Base-by-base conservation (phyloP, 2,113 vertebrate genomes). In the Theristicus caerulescens region DNA sequence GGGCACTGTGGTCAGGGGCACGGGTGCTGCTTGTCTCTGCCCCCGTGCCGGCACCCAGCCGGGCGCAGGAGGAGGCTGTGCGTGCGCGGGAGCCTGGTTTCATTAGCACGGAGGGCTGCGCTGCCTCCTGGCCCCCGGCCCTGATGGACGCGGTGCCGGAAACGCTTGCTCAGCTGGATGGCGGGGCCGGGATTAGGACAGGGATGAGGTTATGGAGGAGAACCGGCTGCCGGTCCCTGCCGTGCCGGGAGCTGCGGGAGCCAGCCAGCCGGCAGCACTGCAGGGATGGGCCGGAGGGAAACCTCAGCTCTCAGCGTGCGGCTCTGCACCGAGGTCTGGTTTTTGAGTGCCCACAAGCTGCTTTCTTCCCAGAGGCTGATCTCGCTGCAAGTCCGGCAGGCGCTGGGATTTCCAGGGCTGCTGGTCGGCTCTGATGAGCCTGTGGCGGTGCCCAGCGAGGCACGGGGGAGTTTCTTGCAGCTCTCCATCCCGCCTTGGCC, bases 331-430 rank as follows among this genome's bases (percentile, higher is more conserved):
- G 0, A 49, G 24, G 8, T 20, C 10, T 19, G 83, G 3, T 11
- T 52, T 67, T 22, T 2, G 11, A 31, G 44, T 4, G 19, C 62
- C 70, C 67, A 7, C 20, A 19, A 74, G 21, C 25, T 0, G 0
- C 26, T 54, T 76, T 26, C 31, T 54, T 58, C 85, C 62, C 67
- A 19, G 15, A 15, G 38, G 40, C 32, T 31, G 59, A 47, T 49
- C 15, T 10, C 1, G 3, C 49, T 22, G 31, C 32, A 14, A 11
- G 36, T 24, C 64, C 2, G 0, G 3, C 25, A 9, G 9, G 26
- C 4, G 1, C 31, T 54, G 64, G 65, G 31, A 14, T 36, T 49
- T 26, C 34, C 32, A 29, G 36, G 44, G 70, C 57, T 51, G 21
- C 82, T 1, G 6, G 8, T 46, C 0, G 3, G 26, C n/a, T 51